Conservation (phyloP, 64 coral and sea anemone genomes). For the Acropora tenuis region DNA sequence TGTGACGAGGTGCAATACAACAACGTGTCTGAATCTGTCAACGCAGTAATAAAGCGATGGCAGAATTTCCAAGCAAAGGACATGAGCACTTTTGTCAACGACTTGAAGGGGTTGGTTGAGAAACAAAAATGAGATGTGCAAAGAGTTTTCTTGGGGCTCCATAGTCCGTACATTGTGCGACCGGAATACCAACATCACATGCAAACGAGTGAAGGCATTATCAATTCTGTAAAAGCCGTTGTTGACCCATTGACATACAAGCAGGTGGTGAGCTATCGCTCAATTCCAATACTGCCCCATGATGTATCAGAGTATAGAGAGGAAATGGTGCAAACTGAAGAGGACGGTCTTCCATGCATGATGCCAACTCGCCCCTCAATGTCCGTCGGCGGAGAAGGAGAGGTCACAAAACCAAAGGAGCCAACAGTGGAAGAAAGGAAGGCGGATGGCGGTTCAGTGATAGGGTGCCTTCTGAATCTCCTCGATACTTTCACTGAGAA, state of each 20-base stretch:
- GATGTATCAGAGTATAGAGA: background rate
- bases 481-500: background rate
- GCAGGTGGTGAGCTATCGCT: background rate
- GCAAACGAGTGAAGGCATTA: background rate
- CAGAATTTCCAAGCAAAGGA: slow-evolving; percentile 21
- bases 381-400: no score
- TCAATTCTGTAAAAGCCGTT: slow-evolving; percentile 6
- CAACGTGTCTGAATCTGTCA: slow-evolving; percentile 54
- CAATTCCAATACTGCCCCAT: background rate
- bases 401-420: no score
- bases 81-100: background rate
- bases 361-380: background rate
- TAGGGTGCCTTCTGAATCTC: background rate
- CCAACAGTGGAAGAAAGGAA: no score
- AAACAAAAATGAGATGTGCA: no score
- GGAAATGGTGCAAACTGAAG: background rate
- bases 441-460: background rate
- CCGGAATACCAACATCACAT: no score
- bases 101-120: background rate
- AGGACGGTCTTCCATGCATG: background rate
- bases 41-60: slow-evolving; percentile 55
- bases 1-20: slow-evolving; percentile 23
- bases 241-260: slow-evolving; percentile 15
- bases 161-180: no score
- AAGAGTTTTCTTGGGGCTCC: no score